phyloP scores from a whole-genome alignment of 2,797 vertebrate species.

The Enteromius paludinosus region DNA sequence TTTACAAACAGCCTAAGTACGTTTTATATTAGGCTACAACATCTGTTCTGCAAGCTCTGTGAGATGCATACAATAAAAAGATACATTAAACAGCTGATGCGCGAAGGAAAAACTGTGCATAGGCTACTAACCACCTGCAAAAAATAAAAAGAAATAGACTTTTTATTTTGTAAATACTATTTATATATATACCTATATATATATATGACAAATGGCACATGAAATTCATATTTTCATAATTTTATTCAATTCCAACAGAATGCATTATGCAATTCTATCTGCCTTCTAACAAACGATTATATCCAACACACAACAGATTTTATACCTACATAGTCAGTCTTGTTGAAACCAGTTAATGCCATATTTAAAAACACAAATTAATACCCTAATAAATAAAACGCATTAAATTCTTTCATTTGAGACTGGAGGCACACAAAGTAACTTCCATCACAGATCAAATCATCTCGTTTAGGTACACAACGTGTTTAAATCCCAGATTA shows the following conservation, averaged over 20 bases:
- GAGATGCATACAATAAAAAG: not conserved
- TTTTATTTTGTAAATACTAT: not conserved
- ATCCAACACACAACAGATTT: not conserved
- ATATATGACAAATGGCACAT: not conserved
- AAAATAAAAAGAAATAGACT: not conserved
- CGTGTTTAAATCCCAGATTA: not conserved
- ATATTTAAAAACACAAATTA: slow-evolving; percentile 5
- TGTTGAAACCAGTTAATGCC: not conserved
- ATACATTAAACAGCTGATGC: not conserved
- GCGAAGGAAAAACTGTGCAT: not conserved
- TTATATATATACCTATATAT: not conserved
- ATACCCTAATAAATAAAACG: not conserved
- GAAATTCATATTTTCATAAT: not conserved
- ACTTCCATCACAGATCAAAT: not conserved
- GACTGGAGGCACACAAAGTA: not conserved
- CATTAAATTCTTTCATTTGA: not conserved
- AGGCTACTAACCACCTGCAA: not conserved
- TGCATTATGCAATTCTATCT: not conserved
- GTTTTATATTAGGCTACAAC: not conserved
- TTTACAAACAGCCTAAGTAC: not conserved
- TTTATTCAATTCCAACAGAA: not conserved
- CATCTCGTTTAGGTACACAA: not conserved
- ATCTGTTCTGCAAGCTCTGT: not conserved
- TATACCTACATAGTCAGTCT: not conserved
- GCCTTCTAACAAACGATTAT: not conserved